A percentile compares a stretch with the other conserved stretches of the same genome.
Evolutionary conservation across 2,888 invertebrate genomes (phyloP).

Genomic region (Bombyx huttoni): DNA sequence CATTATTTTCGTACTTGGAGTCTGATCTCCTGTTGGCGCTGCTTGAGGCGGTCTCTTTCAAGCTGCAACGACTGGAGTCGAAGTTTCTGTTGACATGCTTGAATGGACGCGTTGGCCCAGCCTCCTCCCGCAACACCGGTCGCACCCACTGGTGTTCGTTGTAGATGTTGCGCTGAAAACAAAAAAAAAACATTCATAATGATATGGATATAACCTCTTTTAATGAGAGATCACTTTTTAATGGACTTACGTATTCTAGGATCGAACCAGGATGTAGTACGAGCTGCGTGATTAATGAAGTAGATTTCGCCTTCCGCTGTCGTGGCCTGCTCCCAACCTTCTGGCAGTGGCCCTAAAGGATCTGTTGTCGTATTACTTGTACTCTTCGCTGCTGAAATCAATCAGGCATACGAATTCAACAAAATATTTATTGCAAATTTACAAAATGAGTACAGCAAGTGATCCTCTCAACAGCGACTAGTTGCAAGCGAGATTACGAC

Average conservation of each 20-base stretch:
- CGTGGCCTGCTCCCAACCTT: conserved; percentile 90
- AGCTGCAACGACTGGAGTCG: conserved; percentile 87
- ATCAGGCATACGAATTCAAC: conserved; percentile 33
- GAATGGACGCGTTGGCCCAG: conserved; percentile 74
- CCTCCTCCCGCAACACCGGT: conserved; percentile 72
- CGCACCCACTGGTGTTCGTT: conserved; percentile 70
- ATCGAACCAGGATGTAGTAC: conserved; percentile 98
- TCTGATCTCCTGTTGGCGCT: conserved; percentile 90
- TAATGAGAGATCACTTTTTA: neutral
- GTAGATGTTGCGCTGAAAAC: conserved; percentile 69
- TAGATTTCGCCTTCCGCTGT: conserved; percentile 89
- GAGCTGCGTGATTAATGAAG: conserved; percentile 92
- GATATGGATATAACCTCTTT: conserved; percentile 1
- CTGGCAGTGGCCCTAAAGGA: conserved; percentile 84
- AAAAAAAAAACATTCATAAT: conserved; percentile 7
- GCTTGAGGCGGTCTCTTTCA: conserved; percentile 90
- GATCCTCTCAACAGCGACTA: conserved; percentile 65
- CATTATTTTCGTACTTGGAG: conserved; percentile 75
- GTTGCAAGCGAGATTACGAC: conserved; percentile 50
- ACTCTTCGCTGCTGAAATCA: conserved; percentile 70
- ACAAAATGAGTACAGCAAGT: conserved; percentile 18
- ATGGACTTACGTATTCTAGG: conserved; percentile 93
- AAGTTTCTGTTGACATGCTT: conserved; percentile 81
- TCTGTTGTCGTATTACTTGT: conserved; percentile 67
- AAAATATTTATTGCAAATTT: conserved; percentile 14